Percentiles rank a stretch among this genome's conserved stretches.
Evolutionary conservation across 2,888 invertebrate genomes (phyloP).

Genomic region (Agonum fuliginosum): DNA sequence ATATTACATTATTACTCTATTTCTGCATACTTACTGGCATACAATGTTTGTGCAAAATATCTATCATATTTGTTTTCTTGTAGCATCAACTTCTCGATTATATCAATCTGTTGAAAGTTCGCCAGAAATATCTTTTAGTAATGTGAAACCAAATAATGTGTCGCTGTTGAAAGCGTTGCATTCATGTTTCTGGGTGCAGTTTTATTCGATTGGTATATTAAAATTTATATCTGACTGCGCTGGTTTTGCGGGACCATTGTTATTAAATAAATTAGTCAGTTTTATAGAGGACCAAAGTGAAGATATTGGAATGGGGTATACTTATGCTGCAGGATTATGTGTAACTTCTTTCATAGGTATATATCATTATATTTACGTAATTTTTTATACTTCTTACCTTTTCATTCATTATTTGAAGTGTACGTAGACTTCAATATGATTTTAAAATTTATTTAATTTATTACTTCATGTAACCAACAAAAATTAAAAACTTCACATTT

Average conservation of each 20-base stretch:
- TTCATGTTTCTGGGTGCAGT: slow-evolving; percentile 85
- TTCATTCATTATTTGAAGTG: neutral
- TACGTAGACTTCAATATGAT: too few species aligned
- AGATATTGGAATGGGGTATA: slow-evolving; percentile 78
- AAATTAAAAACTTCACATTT: too few species aligned
- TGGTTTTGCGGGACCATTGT: slow-evolving; percentile 91
- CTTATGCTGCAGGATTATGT: slow-evolving; percentile 81
- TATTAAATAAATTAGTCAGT: slow-evolving; percentile 87
- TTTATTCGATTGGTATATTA: slow-evolving; percentile 88
- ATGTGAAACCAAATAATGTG: slow-evolving; percentile 69
- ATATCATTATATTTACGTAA: neutral
- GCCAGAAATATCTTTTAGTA: slow-evolving; percentile 54
- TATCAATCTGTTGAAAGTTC: slow-evolving; percentile 49
- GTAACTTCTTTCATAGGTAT: slow-evolving; percentile 81
- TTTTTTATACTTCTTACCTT: slow-evolving; percentile 7
- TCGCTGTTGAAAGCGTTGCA: slow-evolving; percentile 83
- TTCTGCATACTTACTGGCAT: too few species aligned
- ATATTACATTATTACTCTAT: too few species aligned
- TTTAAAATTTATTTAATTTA: too few species aligned
- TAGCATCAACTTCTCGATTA: slow-evolving; percentile 24
- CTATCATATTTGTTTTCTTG: too few species aligned
- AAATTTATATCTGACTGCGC: slow-evolving; percentile 88
- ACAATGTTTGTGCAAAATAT: too few species aligned
- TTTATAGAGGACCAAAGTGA: slow-evolving; percentile 85
- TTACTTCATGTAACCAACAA: too few species aligned